Percentiles rank a stretch among this genome's conserved stretches.
phyloP scores from a whole-genome alignment of 2,888 invertebrate genomes.

The Apantesis nais region DNA sequence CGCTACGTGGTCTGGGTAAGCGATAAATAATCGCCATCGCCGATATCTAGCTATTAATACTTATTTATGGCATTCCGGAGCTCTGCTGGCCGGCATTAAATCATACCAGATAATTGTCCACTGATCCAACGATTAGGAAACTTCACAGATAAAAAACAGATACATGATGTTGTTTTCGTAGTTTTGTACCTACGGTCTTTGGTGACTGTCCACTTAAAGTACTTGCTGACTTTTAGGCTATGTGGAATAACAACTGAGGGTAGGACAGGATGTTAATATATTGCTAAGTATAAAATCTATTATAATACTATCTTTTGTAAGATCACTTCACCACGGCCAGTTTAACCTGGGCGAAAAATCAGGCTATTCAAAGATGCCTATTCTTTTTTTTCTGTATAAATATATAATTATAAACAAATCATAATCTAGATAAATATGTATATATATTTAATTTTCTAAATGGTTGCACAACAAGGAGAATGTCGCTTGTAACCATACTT shows the following conservation, averaged over 20 bases:
- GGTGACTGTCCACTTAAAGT: background rate
- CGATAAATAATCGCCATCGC: conserved; percentile 49
- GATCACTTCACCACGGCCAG: no score
- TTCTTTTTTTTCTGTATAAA: background rate
- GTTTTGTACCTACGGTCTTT: conserved; percentile 13
- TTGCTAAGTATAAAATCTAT: no score
- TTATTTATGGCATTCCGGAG: conserved; percentile 57
- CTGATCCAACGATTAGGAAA: conserved; percentile 43
- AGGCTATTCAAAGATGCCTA: no score
- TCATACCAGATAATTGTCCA: conserved; percentile 59
- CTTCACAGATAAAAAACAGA: conserved; percentile 10
- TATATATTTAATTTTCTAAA: no score
- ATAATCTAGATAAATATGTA: no score
- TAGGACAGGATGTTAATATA: no score
- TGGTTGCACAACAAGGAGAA: no score
- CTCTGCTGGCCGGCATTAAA: conserved; percentile 47
- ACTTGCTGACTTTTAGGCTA: background rate
- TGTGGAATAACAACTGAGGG: no score
- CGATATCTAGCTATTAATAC: conserved; percentile 55
- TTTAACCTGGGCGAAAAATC: no score
- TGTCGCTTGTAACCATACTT: no score
- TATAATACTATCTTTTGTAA: no score
- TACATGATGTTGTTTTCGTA: background rate
- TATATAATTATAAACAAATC: no score
- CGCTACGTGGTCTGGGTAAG: conserved; percentile 29